These are phyloP conservation scores for Portevinia maculata DNA, from an alignment of 2,888 invertebrate genomes.

Conservation along the genomic window DNA sequence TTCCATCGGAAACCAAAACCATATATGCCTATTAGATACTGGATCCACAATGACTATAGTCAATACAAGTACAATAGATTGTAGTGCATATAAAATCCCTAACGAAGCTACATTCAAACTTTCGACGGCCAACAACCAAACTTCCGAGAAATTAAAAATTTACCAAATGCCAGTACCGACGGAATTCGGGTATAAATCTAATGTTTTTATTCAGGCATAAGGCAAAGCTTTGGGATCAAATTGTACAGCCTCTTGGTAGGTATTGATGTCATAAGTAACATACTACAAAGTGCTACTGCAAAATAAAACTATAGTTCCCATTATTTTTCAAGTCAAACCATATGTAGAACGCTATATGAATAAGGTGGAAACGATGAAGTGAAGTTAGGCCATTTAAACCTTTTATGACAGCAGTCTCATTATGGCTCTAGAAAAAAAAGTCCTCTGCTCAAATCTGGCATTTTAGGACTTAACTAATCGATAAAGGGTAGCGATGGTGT, in stretches of 20 bases:
- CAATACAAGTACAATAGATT: constrained; percentile 21
- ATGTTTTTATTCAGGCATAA: constrained; percentile 13
- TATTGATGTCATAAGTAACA: constrained; percentile 15
- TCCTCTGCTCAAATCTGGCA: too few species aligned
- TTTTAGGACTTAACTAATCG: too few species aligned
- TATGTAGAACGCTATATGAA: background rate
- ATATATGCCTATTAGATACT: too few species aligned
- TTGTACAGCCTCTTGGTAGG: constrained; percentile 13
- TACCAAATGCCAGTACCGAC: constrained; percentile 18
- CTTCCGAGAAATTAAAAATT: constrained; percentile 19
- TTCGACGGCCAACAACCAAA: constrained; percentile 5
- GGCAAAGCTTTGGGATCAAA: constrained; percentile 4
- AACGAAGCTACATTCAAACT: constrained; percentile 21
- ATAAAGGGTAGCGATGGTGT: too few species aligned
- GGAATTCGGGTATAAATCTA: constrained; percentile 22
- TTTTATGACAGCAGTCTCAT: too few species aligned
- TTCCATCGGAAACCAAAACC: too few species aligned
- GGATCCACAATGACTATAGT: constrained; percentile 24
- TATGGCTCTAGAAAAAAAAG: too few species aligned
- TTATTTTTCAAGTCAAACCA: background rate
- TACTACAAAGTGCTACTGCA: constrained; percentile 7
- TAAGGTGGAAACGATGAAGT: constrained; percentile 2
- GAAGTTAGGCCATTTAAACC: constrained; percentile 8
- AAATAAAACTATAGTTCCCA: constrained; percentile 17
- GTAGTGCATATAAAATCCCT: constrained; percentile 16